Conservation (phyloP, 2,888 invertebrate species). For the Didymodactylos carnosus region DNA sequence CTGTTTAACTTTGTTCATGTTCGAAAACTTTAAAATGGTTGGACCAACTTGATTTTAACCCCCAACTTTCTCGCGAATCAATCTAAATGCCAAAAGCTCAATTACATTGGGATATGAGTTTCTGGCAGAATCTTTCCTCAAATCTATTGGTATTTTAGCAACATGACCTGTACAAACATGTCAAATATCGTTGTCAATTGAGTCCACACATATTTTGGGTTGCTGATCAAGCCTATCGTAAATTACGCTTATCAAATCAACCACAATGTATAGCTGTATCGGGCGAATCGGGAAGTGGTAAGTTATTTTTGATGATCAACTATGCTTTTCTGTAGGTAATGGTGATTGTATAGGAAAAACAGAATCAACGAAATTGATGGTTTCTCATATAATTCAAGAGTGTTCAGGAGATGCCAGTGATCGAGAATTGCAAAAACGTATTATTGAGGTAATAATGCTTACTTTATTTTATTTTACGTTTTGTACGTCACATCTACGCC, state of each 20-base stretch:
- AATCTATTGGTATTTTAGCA: too few relatives aligned
- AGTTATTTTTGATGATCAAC: not conserved
- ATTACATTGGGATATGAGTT: too few relatives aligned
- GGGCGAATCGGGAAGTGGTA: slow-evolving; percentile 27
- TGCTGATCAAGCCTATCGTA: slow-evolving; percentile 24
- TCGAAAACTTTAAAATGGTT: too few relatives aligned
- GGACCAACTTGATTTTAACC: too few relatives aligned
- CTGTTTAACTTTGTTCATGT: too few relatives aligned
- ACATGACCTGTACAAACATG: slow-evolving; percentile 20
- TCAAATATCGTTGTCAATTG: slow-evolving; percentile 18
- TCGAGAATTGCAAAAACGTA: slow-evolving; percentile 22
- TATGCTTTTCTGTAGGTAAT: not conserved
- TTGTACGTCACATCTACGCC: slow-evolving; percentile 27
- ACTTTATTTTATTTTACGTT: too few relatives aligned
- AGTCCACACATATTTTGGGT: slow-evolving; percentile 27
- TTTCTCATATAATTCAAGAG: slow-evolving; percentile 24
- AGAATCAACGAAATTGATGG: slow-evolving; percentile 25
- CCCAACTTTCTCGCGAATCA: too few relatives aligned
- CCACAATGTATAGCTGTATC: slow-evolving; percentile 29
- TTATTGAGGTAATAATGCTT: slow-evolving; percentile 28
- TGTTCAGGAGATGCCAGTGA: slow-evolving; percentile 20
- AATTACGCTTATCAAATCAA: slow-evolving; percentile 18
- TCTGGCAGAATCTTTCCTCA: too few relatives aligned
- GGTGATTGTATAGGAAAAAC: slow-evolving; percentile 20
- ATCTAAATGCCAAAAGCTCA: too few relatives aligned